Evolutionary conservation across 2,113 vertebrate genomes (phyloP).

Genomic region (Geococcyx californianus): DNA sequence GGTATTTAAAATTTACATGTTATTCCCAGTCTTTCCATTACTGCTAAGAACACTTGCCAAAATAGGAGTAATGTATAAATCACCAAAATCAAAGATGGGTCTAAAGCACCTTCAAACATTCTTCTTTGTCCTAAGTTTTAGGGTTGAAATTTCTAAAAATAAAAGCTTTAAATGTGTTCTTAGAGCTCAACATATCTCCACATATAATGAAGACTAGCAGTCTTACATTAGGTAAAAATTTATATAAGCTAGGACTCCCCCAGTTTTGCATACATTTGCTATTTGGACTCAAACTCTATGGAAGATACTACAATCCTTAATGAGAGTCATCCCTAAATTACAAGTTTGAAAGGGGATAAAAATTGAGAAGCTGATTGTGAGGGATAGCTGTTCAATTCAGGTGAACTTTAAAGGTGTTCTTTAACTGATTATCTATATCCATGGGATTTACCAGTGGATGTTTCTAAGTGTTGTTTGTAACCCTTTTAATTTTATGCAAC

Average conservation of each 20-base stretch:
- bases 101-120: background rate
- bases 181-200: background rate
- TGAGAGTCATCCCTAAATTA: background rate
- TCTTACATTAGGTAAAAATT: background rate
- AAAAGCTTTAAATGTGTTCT: background rate
- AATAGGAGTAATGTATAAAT: constrained; percentile 20
- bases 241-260: background rate
- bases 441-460: background rate
- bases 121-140: background rate
- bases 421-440: background rate
- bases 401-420: background rate
- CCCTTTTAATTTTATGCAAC: background rate
- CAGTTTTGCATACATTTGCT: background rate
- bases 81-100: background rate
- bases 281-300: background rate
- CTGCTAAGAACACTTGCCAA: constrained; percentile 3
- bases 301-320: background rate
- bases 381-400: background rate
- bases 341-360: background rate
- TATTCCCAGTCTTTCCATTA: constrained; percentile 16
- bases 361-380: fast-evolving
- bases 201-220: background rate
- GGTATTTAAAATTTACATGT: constrained; percentile 40
- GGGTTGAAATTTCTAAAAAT: background rate
- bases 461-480: background rate